Evolutionary conservation across 2,888 invertebrate genomes (phyloP).

Genomic region (Neoascia interrupta): DNA sequence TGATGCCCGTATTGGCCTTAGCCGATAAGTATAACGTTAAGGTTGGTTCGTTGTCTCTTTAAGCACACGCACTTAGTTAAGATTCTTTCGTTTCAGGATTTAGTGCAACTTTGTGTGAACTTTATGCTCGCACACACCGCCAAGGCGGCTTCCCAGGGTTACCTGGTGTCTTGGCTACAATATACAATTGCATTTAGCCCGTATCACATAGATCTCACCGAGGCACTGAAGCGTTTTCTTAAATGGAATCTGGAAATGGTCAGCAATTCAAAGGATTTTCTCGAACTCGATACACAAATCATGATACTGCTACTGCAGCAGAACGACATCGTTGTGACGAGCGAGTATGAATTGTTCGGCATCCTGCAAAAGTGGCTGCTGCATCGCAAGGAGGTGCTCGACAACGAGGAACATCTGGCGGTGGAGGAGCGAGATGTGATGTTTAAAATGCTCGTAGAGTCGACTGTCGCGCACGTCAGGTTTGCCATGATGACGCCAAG

Average conservation of each 20-base stretch:
- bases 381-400: conserved; percentile 83
- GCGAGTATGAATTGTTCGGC: conserved; percentile 90
- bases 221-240: conserved; percentile 90
- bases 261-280: conserved; percentile 88
- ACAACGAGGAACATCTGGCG: conserved; percentile 79
- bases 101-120: conserved; percentile 89
- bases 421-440: conserved; percentile 82
- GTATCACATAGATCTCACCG: conserved; percentile 79
- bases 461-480: conserved; percentile 88
- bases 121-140: conserved; percentile 95
- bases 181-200: conserved; percentile 92
- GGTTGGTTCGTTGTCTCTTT: conserved; percentile 81
- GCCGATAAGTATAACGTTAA: conserved; percentile 97
- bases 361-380: conserved; percentile 90
- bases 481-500: conserved; percentile 97
- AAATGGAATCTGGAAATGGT: conserved; percentile 95
- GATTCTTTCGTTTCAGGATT: conserved; percentile 82
- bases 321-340: conserved; percentile 92
- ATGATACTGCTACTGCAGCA: conserved; percentile 89
- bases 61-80: not conserved
- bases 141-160: conserved; percentile 89
- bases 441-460: conserved; percentile 85
- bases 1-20: conserved; percentile 91
- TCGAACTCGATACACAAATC: conserved; percentile 89
- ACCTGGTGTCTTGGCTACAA: conserved; percentile 93